Base-by-base conservation (phyloP, 2,113 vertebrate species). In the Sphyrna mokarran region DNA sequence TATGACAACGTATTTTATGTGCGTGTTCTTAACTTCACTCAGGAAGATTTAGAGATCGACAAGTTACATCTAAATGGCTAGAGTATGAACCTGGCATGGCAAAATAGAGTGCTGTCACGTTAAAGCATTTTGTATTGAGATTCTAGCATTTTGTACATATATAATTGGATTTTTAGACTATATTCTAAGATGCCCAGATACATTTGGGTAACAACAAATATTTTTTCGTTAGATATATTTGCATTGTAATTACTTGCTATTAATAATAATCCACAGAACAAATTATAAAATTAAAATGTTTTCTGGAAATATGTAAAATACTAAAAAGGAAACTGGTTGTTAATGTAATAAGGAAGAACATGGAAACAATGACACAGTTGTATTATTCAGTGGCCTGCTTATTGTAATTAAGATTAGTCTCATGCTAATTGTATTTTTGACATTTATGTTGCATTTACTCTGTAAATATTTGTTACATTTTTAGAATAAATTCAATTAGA, bases 401-500 rank as follows among this genome's bases (percentile, higher is more conserved):
- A 43, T 48, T 90, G 5, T 90, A 16, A 70, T 95, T 72, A 26
- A 43, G 70, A 70, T 70, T 72, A 95, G 68, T 95, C n/a, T 93
- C 89, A 22, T 89, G 9, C 58, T 89, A 58, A 89, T 61, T 70
- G 40, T 29, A 72, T 95, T 72, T 83, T 95, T 95, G 40, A 2
- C 29, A 70, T 76, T 95, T 76, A 37, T 37, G 18, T 48, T 95
- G 68, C 23, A 95, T 76, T 72, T 72, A 70, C 69, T 54, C 43
- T 43, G 66, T 70, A 70, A 22, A 94, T 69, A 70, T 43, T 90
- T 69, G 91, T 70, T 94, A 26, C 94, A 72, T 95, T 95, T 95
- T 95, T 95, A 72, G 94, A 95, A 95, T 95, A 72, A 76, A 94
- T 72, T 37, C 20, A 70, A 23, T 94, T 94, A 43, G 23, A 54